Evolutionary conservation across 2,888 invertebrate genomes (phyloP), one percentile per base, ranked within the genome.

Genomic region (Drosophila pseudotalamancana): DNA sequence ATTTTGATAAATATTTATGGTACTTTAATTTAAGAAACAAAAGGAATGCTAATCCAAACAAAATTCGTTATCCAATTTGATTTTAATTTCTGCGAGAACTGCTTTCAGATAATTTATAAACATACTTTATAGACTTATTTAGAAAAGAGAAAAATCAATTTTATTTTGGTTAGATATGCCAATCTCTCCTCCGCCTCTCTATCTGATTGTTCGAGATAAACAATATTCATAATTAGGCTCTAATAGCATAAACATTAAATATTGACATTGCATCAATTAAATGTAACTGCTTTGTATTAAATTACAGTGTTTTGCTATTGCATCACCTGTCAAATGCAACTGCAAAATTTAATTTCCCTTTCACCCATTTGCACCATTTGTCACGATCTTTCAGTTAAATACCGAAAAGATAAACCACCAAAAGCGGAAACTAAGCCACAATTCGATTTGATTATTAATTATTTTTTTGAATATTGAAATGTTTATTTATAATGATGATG

Each of bases 401-500:
- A 50, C 3, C 21, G 16, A 23, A 34, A 37, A 6, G 12, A 6
- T 14, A 50, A 56, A 23, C 56, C 42, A 31, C 32, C 31, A 45
- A 45, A 46, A 50, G 18, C 65, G 72, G 55, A 63, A 63, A 19
- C 23, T 29, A 11, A 32, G 29, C 9, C 63, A 25, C 29, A 59
- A 45, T 51, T 53, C 59, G 48, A 23, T 50, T 56, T 37, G 18
- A 32, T 59, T 45, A 46, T 50, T 9, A 29, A 40, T 40, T 21
- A n/a, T n/a, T 23, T 32, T 31, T 45, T 32, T 8, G 27, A 19
- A 43, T 32, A 37, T 21, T 51, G n/a, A 54, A 55, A 57, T 45
- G 35, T 50, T 59, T 55, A 57, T 67, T 42, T 45, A 61, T 60
- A 35, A 61, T 40, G 59, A 40, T 55, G 27, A 54, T 55, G 25